Evolutionary conservation across 2,113 vertebrate genomes (phyloP).

Genomic region (Poicephalus gulielmi): DNA sequence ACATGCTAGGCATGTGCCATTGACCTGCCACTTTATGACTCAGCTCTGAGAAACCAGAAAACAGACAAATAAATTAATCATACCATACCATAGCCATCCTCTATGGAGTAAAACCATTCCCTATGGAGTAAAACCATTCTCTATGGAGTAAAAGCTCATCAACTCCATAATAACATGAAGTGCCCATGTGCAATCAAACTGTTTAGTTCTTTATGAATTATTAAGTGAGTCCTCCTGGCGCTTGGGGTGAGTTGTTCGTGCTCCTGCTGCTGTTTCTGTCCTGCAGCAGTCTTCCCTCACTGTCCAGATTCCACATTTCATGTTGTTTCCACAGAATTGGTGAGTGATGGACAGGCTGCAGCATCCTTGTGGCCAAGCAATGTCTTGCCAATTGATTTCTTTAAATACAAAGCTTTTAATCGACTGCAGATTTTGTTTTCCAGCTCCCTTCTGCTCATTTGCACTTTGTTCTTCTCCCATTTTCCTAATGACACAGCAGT

Average conservation of each 20-base stretch:
- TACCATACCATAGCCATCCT: background rate
- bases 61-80: slow-evolving; percentile 24
- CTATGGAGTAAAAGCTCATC: slow-evolving; percentile 2
- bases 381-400: slow-evolving; percentile 52
- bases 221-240: slow-evolving; percentile 49
- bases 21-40: background rate
- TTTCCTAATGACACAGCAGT: slow-evolving; percentile 64
- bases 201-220: slow-evolving; percentile 61
- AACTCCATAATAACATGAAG: background rate
- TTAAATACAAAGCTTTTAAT: slow-evolving; percentile 60
- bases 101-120: background rate
- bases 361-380: background rate
- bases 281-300: background rate
- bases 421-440: slow-evolving; percentile 35
- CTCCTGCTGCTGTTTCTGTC: background rate
- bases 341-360: background rate
- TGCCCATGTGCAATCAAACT: background rate
- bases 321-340: background rate
- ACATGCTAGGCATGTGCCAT: background rate
- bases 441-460: slow-evolving; percentile 4
- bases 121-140: background rate
- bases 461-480: slow-evolving; percentile 23
- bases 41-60: slow-evolving; percentile 1
- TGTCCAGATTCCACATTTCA: background rate
- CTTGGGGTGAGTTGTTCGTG: background rate